Base-by-base conservation (phyloP, 1,140 invertebrate genomes). In the Drosophila kohkoa region DNA sequence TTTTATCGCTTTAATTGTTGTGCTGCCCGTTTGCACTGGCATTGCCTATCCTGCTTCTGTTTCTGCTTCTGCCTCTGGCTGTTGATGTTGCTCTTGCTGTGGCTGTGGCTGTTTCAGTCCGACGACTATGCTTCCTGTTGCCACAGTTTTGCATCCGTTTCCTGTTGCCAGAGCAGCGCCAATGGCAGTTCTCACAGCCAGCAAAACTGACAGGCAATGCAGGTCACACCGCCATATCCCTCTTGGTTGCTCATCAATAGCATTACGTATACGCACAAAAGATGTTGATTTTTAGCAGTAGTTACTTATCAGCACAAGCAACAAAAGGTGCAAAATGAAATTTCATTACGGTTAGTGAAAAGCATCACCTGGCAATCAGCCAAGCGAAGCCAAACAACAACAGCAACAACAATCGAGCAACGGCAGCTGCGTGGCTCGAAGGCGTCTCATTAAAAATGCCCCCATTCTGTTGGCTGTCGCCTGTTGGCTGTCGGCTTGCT, bases 1-100 rank as follows among this genome's bases (percentile, higher is more conserved):
- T 79, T 87, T 87, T 87, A 79, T 87, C 76, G 76, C 83, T 88
- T 87, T 87, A 87, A 87, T 87, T 88, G 82, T 88, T 77, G 82
- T 51, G 7, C 81, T 32, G 25, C 51, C 25, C 35, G 35, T 38
- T 38, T 13, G 20, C 2, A 28, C n/a, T 15, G 20, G 3, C 20
- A 25, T 25, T 0, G 20, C 20, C 20, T 25, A 25, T 25, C n/a
- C 30, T 32, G 30, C 2, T 2, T 3, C 5, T 38, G 32, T 7
- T 11, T 15, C 35, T 41, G 35, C 13, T 11, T 15, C 35, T 41
- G 35, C 13, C 13, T 20, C 13, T 38, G 52, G 43, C 28, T 55
- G 46, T n/a, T 4, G n/a, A 5, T 48, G 46, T 48, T 6, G 46
- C 15, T 46, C 13, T 46, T 11, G 32, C 59, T 46, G 63, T 59